These are phyloP conservation scores for Poeciliopsis occidentalis DNA, from an alignment of 2,113 vertebrate genomes.

Conservation along the genomic window DNA sequence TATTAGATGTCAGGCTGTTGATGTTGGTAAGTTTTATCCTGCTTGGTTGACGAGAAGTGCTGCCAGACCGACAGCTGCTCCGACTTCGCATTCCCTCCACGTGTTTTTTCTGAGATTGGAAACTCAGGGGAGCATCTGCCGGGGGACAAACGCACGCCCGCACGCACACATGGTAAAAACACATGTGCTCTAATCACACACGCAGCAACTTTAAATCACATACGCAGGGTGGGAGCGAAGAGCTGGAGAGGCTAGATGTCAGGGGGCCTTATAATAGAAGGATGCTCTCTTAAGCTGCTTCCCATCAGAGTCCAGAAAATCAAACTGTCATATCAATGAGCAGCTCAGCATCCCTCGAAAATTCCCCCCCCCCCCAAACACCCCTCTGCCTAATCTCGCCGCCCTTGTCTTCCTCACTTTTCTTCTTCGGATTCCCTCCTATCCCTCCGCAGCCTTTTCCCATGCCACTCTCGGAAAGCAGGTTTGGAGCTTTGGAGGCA, in stretches of 20 bases:
- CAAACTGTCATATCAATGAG: slow-evolving; percentile 78
- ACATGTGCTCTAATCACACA: slow-evolving; percentile 41
- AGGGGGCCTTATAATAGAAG: slow-evolving; percentile 66
- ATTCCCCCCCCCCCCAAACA: background rate
- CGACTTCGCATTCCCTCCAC: slow-evolving; percentile 71
- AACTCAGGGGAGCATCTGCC: slow-evolving; percentile 59
- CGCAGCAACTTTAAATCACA: slow-evolving; percentile 28
- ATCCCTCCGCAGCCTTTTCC: slow-evolving; percentile 22
- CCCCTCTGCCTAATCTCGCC: background rate
- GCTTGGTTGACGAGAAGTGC: slow-evolving; percentile 46
- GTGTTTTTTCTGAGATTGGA: slow-evolving; percentile 64
- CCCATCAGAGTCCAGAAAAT: slow-evolving; percentile 69
- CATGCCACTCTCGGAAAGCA: slow-evolving; percentile 47
- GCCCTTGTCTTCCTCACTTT: slow-evolving; percentile 31
- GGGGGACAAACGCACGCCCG: slow-evolving; percentile 17
- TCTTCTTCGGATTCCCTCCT: slow-evolving; percentile 36
- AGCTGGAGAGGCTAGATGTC: slow-evolving; percentile 68
- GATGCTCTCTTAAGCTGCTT: slow-evolving; percentile 73
- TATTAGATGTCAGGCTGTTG: slow-evolving; percentile 50
- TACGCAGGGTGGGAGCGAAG: slow-evolving; percentile 27
- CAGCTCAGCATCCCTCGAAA: slow-evolving; percentile 15
- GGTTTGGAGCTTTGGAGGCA: slow-evolving; percentile 51
- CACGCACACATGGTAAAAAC: slow-evolving; percentile 20
- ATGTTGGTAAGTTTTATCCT: slow-evolving; percentile 52
- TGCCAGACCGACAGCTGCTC: slow-evolving; percentile 75